Conservation (phyloP, 2,797 vertebrate genomes). For the Ceryle rudis region DNA sequence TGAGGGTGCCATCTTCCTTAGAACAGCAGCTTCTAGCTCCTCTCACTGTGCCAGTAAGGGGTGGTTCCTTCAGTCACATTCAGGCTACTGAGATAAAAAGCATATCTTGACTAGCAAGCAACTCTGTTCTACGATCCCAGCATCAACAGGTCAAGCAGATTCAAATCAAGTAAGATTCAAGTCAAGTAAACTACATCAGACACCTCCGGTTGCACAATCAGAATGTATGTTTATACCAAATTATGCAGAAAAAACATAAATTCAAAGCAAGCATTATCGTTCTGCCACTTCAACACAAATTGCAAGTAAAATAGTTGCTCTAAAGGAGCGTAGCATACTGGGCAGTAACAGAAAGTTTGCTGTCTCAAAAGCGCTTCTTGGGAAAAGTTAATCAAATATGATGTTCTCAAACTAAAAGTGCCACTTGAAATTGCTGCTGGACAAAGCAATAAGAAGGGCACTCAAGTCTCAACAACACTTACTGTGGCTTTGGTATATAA, state of each 20-base stretch:
- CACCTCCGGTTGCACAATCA: not conserved
- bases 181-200: not conserved
- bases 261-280: not conserved
- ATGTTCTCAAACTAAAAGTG: slow-evolving; percentile 24
- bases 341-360: slow-evolving; percentile 14
- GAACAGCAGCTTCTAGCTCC: not conserved
- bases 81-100: not conserved
- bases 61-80: not conserved
- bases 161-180: not conserved
- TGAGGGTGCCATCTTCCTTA: not conserved
- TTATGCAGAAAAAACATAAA: not conserved
- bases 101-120: not conserved
- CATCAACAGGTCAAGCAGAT: not conserved
- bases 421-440: slow-evolving; percentile 15
- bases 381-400: slow-evolving; percentile 35
- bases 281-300: not conserved
- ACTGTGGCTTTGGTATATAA: not conserved
- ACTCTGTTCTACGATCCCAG: not conserved
- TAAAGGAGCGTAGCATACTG: not conserved
- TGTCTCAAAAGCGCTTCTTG: slow-evolving; percentile 9
- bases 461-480: slow-evolving; percentile 40
- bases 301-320: not conserved
- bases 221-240: not conserved
- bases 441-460: slow-evolving; percentile 43
- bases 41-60: not conserved